Percentiles rank a stretch among this genome's conserved stretches.
Conservation (phyloP, 2,797 vertebrate genomes). For the Esox lucius region DNA sequence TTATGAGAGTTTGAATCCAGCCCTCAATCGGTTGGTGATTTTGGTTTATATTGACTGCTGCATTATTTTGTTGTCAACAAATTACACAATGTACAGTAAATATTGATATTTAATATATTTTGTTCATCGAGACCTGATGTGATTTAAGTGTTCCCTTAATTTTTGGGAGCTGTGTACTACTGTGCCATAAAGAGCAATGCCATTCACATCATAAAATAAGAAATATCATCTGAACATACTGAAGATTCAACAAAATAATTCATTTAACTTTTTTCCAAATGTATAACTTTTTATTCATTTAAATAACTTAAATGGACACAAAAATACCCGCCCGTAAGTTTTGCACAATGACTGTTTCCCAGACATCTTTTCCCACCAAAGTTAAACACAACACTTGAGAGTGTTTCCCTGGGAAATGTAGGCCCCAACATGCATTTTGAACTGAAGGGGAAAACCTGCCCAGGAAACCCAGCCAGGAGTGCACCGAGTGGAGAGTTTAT, state of each 20-base stretch:
- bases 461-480: slow-evolving; percentile 45
- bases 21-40: no score
- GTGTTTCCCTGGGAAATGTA: slow-evolving; percentile 71
- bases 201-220: not conserved
- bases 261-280: slow-evolving; percentile 53
- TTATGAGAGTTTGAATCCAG: no score
- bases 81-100: no score
- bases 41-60: no score
- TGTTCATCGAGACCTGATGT: not conserved
- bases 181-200: not conserved
- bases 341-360: slow-evolving; percentile 62
- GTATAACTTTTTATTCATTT: slow-evolving; percentile 74
- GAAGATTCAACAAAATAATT: slow-evolving; percentile 25
- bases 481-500: slow-evolving; percentile 43
- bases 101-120: no score
- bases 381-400: slow-evolving; percentile 56
- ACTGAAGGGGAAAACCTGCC: slow-evolving; percentile 56
- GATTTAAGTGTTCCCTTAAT: no score
- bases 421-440: slow-evolving; percentile 53
- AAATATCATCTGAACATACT: not conserved
- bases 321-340: slow-evolving; percentile 65
- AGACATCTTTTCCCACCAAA: slow-evolving; percentile 61
- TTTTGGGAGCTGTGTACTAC: not conserved
- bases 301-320: slow-evolving; percentile 82
- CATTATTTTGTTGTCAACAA: no score